These are phyloP conservation scores for Lasioglossum baleicum DNA, from an alignment of 1,140 invertebrate species.

Conservation along the genomic window DNA sequence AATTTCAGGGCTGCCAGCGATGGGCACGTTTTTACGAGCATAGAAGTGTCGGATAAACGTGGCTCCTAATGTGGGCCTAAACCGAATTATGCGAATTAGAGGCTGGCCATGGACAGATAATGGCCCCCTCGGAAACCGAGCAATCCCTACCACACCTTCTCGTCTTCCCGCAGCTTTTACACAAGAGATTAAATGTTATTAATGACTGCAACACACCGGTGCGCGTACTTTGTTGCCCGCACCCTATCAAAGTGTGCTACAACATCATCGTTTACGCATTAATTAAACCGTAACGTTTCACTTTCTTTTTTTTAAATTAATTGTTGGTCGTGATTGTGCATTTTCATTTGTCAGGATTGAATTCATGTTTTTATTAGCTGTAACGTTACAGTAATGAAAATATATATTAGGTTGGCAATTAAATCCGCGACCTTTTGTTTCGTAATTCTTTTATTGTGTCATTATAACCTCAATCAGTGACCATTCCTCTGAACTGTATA, in stretches of 20 bases:
- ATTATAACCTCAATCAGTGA: too few relatives aligned
- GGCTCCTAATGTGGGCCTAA: constrained; percentile 57
- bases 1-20: constrained; percentile 50
- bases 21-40: constrained; percentile 56
- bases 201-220: constrained; percentile 36
- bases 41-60: constrained; percentile 48
- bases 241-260: too few relatives aligned
- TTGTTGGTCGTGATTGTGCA: too few relatives aligned
- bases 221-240: not conserved
- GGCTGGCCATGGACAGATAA: constrained; percentile 38
- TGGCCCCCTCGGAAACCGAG: constrained; percentile 30
- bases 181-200: constrained; percentile 56
- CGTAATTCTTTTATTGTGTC: too few relatives aligned
- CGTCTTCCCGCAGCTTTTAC: constrained; percentile 16
- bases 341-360: too few relatives aligned
- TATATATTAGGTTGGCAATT: too few relatives aligned
- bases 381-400: too few relatives aligned
- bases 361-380: too few relatives aligned
- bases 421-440: too few relatives aligned
- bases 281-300: constrained; percentile 10
- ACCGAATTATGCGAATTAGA: constrained; percentile 62
- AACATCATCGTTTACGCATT: constrained; percentile 3
- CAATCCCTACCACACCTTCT: not conserved
- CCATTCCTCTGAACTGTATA: too few relatives aligned
- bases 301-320: too few relatives aligned